Percentiles rank a stretch among this genome's conserved stretches.
These are phyloP conservation scores for Neomicropteryx cornuta DNA, from an alignment of 1,140 invertebrate genomes.

Conservation along the genomic window DNA sequence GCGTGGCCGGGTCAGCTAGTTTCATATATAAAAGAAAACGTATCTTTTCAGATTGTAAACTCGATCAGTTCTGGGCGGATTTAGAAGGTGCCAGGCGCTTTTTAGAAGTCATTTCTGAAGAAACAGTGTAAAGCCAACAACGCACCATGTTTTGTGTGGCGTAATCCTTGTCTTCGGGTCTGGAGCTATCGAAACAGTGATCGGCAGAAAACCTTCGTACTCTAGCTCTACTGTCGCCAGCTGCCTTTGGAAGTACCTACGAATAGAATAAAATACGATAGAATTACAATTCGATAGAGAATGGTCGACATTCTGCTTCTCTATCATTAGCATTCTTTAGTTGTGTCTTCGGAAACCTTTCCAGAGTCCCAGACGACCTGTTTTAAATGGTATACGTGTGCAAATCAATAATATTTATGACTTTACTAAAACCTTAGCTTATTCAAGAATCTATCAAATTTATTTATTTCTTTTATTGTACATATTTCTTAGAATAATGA, in stretches of 20 bases:
- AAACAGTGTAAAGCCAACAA: not conserved
- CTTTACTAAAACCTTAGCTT: no score
- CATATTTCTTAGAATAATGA: no score
- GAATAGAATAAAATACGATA: slow-evolving; percentile 15
- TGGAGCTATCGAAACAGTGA: slow-evolving; percentile 56
- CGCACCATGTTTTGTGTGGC: slow-evolving; percentile 50
- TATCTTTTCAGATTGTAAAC: not conserved
- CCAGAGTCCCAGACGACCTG: no score
- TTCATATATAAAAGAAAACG: no score
- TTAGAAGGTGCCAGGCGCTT: not conserved
- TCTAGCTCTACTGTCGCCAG: slow-evolving; percentile 53
- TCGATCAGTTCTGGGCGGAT: not conserved
- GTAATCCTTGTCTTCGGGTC: slow-evolving; percentile 35
- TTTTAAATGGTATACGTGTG: no score
- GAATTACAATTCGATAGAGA: not conserved
- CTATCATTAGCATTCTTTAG: no score
- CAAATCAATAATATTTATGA: no score
- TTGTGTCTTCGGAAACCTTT: no score
- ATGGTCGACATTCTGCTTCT: no score
- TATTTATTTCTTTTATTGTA: no score
- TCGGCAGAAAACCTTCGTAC: slow-evolving; percentile 57
- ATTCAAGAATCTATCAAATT: no score
- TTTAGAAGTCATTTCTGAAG: slow-evolving; percentile 1
- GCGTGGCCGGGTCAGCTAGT: no score
- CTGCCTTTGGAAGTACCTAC: slow-evolving; percentile 49